Evolutionary conservation across 2,797 vertebrate genomes (phyloP), one percentile per base, ranked within the genome.

Genomic region (Ctenopoma multispine): DNA sequence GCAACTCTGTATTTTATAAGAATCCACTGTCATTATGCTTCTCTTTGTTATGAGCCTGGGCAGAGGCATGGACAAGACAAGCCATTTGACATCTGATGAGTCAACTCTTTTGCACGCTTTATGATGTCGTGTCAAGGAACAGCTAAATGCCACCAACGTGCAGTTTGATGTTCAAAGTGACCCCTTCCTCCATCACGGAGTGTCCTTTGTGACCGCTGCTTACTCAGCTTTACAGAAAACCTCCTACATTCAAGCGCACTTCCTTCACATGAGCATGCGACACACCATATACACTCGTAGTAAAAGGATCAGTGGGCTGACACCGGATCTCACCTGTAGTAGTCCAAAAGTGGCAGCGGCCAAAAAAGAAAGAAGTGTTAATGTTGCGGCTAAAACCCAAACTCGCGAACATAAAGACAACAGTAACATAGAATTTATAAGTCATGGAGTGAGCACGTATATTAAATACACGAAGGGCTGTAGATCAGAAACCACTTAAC

Each of bases 261-360:
- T 46, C 1, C 1, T 13, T 21, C 27, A 63, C 69, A 49, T 18
- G 17, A n/a, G 6, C 4, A 61, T 7, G 7, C 53, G 71, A 48
- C 12, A 40, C 24, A 56, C 18, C 8, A 50, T 7, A 34, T 18
- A 18, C 27, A 24, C 29, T 4, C 4, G 21, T 4, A 47, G 23
- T 48, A 56, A 11, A 47, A 18, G 36, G 8, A n/a, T 46, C 38
- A 8, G 23, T 27, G 23, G 9, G 20, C 23, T 44, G 41, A 8
- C 15, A 20, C 1, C 13, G 24, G 23, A 34, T 73, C 82, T 87
- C 77, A 89, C 87, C 84, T 84, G 43, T 0, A 68, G 75, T 0
- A n/a, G 66, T 11, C 68, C 20, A 73, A 70, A 59, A 64, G 66
- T 3, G 4, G 15, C 9, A 43, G 17, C 20, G 4, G 29, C 8